Evolutionary conservation across 2,888 invertebrate species (phyloP).

Genomic region (Oscheius sp.): DNA sequence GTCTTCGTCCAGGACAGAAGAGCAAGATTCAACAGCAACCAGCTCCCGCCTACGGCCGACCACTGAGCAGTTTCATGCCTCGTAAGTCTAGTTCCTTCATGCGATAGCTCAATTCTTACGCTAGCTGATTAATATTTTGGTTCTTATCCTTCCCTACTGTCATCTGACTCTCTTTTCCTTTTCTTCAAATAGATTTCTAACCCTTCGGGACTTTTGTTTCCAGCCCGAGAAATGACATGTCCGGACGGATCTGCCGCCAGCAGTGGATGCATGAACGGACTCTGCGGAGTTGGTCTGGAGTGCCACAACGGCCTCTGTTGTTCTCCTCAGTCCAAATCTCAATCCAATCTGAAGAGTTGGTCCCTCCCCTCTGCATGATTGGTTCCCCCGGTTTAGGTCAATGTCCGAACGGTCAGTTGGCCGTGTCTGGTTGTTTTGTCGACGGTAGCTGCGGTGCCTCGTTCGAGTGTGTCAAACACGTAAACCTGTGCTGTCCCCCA

Average conservation of each 20-base stretch:
- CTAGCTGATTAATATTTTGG: constrained; percentile 7
- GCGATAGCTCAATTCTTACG: not conserved
- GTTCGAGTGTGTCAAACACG: constrained; percentile 47
- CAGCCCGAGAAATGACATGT: constrained; percentile 36
- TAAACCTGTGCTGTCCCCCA: constrained; percentile 53
- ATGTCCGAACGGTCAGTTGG: constrained; percentile 57
- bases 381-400: constrained; percentile 42
- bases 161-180: not conserved
- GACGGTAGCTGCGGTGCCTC: constrained; percentile 57
- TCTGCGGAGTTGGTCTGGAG: constrained; percentile 59
- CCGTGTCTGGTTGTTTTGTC: constrained; percentile 58
- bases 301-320: constrained; percentile 60
- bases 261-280: constrained; percentile 67
- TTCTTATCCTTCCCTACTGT: not conserved
- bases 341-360: constrained; percentile 30
- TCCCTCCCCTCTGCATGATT: constrained; percentile 1
- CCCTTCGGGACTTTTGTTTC: no score
- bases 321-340: constrained; percentile 14
- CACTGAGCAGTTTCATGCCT: constrained; percentile 54
- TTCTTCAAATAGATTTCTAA: no score
- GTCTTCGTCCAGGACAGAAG: constrained; percentile 33
- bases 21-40: constrained; percentile 33
- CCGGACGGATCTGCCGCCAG: constrained; percentile 51
- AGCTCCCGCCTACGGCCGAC: constrained; percentile 44
- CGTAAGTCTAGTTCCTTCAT: constrained; percentile 37